phyloP scores from a whole-genome alignment of 2,113 vertebrate species.

The Myotis lucifugus region DNA sequence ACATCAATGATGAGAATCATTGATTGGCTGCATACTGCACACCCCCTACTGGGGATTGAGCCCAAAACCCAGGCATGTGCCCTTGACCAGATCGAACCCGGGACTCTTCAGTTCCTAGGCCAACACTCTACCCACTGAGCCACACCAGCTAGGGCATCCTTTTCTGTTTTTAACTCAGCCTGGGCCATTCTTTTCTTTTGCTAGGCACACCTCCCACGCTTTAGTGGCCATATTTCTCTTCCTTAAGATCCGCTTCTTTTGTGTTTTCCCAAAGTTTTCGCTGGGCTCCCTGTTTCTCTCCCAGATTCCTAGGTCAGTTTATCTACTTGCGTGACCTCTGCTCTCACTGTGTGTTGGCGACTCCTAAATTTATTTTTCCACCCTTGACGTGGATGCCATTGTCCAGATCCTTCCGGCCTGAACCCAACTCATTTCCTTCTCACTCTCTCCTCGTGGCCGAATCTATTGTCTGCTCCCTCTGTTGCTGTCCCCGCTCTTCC shows the following conservation, averaged over 20 bases:
- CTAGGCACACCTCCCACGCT: background rate
- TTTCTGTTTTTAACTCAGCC: background rate
- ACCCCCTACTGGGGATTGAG: no score
- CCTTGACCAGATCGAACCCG: no score
- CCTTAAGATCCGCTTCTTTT: background rate
- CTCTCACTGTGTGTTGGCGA: conserved; percentile 6
- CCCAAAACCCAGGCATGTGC: no score
- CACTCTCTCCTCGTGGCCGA: background rate
- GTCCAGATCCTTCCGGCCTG: conserved; percentile 63
- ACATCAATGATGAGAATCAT: no score
- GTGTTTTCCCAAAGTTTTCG: background rate
- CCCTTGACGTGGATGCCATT: conserved; percentile 64
- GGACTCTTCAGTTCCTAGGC: no score
- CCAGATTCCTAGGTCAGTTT: background rate
- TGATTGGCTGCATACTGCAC: no score
- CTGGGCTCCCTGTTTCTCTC: background rate
- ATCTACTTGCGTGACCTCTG: conserved; percentile 22
- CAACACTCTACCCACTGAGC: no score
- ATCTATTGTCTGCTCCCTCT: background rate
- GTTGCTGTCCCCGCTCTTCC: background rate
- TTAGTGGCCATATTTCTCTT: background rate
- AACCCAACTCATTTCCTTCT: conserved; percentile 62
- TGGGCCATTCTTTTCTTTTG: background rate
- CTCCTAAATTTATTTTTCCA: conserved; percentile 62
- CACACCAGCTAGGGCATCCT: background rate